Conservation (phyloP, 2,113 vertebrate species). For the Callorhinus ursinus region DNA sequence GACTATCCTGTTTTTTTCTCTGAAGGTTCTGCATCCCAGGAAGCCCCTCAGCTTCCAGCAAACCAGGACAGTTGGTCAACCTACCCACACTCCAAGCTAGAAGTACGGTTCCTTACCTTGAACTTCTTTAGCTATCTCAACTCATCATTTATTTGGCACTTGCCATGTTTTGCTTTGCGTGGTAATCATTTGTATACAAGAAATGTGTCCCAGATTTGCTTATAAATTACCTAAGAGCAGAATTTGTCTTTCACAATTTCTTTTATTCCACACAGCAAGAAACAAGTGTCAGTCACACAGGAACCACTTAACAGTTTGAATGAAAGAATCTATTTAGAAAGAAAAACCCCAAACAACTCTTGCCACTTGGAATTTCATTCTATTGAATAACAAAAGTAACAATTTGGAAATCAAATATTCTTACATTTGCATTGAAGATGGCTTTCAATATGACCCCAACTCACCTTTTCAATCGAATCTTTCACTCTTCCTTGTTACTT, state of each 20-base stretch:
- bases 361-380: background rate
- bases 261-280: background rate
- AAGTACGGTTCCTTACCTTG: background rate
- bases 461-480: background rate
- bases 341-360: background rate
- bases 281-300: background rate
- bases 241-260: slow-evolving; percentile 24
- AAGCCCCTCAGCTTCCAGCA: background rate
- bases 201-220: background rate
- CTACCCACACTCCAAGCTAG: too few species aligned
- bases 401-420: background rate
- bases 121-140: background rate
- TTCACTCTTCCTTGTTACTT: slow-evolving; percentile 13
- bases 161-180: background rate
- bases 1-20: background rate
- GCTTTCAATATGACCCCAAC: background rate
- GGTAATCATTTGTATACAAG: background rate
- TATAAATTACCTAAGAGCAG: background rate
- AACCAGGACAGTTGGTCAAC: background rate
- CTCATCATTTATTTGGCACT: background rate
- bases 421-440: background rate
- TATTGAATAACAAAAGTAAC: background rate
- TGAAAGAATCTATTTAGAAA: background rate
- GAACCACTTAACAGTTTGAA: background rate
- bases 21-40: background rate